These are phyloP conservation scores for Polylopha cassiicola DNA, from an alignment of 2,888 invertebrate species.

Conservation along the genomic window DNA sequence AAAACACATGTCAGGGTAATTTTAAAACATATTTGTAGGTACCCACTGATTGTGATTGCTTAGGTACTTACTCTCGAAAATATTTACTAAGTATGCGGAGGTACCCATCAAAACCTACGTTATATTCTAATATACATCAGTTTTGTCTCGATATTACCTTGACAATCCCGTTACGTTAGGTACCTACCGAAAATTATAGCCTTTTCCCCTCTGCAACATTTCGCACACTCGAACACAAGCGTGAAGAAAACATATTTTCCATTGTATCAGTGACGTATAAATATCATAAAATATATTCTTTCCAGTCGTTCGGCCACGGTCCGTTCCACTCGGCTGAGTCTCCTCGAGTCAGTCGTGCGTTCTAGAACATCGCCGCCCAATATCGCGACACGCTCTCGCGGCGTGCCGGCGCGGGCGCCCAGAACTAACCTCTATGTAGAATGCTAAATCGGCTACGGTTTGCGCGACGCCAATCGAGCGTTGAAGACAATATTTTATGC, in stretches of 20 bases:
- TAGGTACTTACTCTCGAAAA: too few relatives aligned
- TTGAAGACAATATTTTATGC: slow-evolving; percentile 14
- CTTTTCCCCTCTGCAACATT: too few relatives aligned
- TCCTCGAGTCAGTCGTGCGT: slow-evolving; percentile 50
- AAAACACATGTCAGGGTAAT: too few relatives aligned
- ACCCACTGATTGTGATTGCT: too few relatives aligned
- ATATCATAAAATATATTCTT: slow-evolving; percentile 14
- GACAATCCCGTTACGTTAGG: too few relatives aligned
- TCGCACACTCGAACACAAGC: too few relatives aligned
- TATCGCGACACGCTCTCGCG: slow-evolving; percentile 45
- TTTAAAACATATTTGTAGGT: too few relatives aligned
- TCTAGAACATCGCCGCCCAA: slow-evolving; percentile 59
- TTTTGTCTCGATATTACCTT: too few relatives aligned
- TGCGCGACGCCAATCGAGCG: slow-evolving; percentile 12
- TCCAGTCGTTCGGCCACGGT: slow-evolving; percentile 35
- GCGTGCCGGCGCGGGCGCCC: slow-evolving; percentile 31
- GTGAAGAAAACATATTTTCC: slow-evolving; percentile 24
- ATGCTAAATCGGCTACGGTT: slow-evolving; percentile 19
- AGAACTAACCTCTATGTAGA: slow-evolving; percentile 30
- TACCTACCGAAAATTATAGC: too few relatives aligned
- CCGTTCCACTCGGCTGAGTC: slow-evolving; percentile 53
- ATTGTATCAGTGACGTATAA: slow-evolving; percentile 21
- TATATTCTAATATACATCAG: too few relatives aligned
- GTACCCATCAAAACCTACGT: too few relatives aligned
- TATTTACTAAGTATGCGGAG: too few relatives aligned